Conservation (phyloP, 1,140 invertebrate species). For the Brachionus rotundiformis region DNA sequence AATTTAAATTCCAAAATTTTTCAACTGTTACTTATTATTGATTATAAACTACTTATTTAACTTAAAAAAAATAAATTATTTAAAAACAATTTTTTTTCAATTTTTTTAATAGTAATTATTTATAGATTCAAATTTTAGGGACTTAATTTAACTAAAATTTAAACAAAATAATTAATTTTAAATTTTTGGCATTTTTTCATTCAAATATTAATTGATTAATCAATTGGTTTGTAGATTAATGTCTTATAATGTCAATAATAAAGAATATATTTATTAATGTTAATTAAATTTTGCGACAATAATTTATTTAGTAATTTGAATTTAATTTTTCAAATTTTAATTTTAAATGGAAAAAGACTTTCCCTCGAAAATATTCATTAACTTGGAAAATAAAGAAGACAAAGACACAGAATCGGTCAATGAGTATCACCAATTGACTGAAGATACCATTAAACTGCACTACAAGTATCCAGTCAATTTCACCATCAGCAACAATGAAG, state of each 20-base stretch:
- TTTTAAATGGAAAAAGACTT: conserved; percentile 33
- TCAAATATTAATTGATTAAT: no score
- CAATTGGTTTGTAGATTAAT: no score
- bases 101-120: no score
- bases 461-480: conserved; percentile 32
- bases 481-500: neutral
- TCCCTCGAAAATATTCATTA: neutral
- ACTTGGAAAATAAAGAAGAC: neutral
- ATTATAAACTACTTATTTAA: neutral
- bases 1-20: neutral
- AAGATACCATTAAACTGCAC: neutral
- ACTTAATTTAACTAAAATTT: no score
- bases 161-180: no score
- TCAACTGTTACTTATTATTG: neutral
- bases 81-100: no score
- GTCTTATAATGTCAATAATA: no score
- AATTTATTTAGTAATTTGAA: neutral
- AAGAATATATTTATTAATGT: no score
- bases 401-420: neutral
- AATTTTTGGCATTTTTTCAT: no score
- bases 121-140: no score
- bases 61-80: neutral
- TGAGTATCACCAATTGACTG: neutral
- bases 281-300: neutral
- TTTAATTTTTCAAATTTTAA: neutral